These are phyloP conservation scores for Trachymyrmex septentrionalis DNA, from an alignment of 1,140 invertebrate species.

Conservation along the genomic window DNA sequence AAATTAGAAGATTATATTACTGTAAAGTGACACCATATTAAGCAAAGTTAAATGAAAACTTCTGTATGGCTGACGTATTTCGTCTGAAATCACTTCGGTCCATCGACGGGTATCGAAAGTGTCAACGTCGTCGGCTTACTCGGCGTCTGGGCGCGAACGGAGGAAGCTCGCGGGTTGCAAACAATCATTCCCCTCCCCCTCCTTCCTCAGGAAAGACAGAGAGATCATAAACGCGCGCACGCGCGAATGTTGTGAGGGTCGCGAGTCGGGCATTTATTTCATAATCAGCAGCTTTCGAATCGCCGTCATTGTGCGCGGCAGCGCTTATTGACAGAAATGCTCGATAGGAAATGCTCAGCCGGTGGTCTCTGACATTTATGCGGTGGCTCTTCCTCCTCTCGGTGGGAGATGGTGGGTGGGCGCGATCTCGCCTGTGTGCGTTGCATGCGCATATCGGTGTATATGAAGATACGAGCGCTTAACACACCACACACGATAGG, in stretches of 20 bases:
- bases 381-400: conserved; percentile 72
- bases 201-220: conserved; percentile 17
- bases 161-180: conserved; percentile 53
- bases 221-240: conserved; percentile 20
- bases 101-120: conserved; percentile 73
- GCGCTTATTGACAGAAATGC: conserved; percentile 84
- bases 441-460: conserved; percentile 46
- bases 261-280: conserved; percentile 79
- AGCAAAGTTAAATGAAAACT: conserved; percentile 34
- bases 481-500: conserved; percentile 57
- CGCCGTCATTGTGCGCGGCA: conserved; percentile 77
- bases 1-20: background rate
- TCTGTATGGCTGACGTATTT: conserved; percentile 19
- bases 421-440: background rate
- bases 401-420: conserved; percentile 18
- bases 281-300: conserved; percentile 84
- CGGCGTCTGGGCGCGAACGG: conserved; percentile 50
- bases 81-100: conserved; percentile 54
- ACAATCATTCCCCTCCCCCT: background rate
- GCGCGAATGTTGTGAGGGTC: conserved; percentile 58
- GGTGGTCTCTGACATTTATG: conserved; percentile 84
- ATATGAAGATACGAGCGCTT: conserved; percentile 48
- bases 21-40: background rate
- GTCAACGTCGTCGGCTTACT: conserved; percentile 62
- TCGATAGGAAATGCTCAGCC: conserved; percentile 83